Conservation (phyloP, 2,113 vertebrate species). For the Grallaria varia region DNA sequence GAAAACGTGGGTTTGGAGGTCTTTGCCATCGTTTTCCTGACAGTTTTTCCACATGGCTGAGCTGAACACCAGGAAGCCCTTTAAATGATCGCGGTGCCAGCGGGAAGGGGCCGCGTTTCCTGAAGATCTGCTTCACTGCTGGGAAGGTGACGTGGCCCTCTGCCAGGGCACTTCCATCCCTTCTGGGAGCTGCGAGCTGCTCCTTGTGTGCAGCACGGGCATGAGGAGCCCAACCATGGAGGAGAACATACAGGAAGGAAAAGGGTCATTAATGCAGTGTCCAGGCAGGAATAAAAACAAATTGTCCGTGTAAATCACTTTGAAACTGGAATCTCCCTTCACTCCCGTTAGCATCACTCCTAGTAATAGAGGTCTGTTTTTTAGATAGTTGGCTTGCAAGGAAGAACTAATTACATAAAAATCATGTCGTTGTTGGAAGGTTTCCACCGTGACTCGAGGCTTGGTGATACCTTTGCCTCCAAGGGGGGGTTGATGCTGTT, state of each 20-base stretch:
- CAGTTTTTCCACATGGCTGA: accelerated
- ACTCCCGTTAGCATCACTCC: neutral
- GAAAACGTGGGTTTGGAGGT: neutral
- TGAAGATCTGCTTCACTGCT: constrained; percentile 53
- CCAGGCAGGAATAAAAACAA: neutral
- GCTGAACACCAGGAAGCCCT: neutral
- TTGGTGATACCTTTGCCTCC: neutral
- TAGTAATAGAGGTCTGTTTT: neutral
- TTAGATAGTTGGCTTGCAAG: neutral
- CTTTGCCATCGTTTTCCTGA: neutral
- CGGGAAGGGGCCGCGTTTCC: constrained; percentile 60
- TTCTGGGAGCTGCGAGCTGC: neutral
- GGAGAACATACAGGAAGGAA: constrained; percentile 10
- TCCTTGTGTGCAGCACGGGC: neutral
- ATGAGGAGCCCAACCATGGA: accelerated
- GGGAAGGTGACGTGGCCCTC: constrained; percentile 54
- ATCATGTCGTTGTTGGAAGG: neutral
- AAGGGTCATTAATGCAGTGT: neutral
- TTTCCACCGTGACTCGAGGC: neutral
- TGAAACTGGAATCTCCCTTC: neutral
- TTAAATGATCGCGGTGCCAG: neutral
- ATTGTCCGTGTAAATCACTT: neutral
- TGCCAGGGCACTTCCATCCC: constrained; percentile 45
- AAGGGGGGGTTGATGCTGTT: neutral
- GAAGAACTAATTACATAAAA: neutral